Percentiles rank a stretch among this genome's conserved stretches.
Conservation (phyloP, 2,888 invertebrate species). For the Operophtera brumata region DNA sequence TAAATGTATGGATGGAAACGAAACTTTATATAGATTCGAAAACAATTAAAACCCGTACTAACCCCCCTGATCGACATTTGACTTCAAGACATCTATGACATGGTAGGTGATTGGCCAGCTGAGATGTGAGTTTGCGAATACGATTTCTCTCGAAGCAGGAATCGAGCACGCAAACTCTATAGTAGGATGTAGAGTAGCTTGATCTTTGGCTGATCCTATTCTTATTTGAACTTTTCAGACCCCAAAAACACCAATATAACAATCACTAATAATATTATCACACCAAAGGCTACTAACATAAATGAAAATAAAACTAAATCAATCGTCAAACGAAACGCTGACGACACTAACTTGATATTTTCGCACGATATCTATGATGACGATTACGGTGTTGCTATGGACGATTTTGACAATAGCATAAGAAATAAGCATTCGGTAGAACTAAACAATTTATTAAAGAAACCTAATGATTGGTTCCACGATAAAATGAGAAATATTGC, state of each 20-base stretch:
- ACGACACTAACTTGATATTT: conserved; percentile 49
- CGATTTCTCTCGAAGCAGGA: too few species aligned
- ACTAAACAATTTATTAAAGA: conserved; percentile 43
- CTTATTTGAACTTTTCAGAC: conserved; percentile 15
- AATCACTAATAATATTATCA: neutral
- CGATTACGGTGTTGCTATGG: conserved; percentile 59
- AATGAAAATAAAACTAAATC: conserved; percentile 22
- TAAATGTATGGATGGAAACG: too few species aligned
- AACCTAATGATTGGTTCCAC: conserved; percentile 58
- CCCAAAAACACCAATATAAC: neutral
- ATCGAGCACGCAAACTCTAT: too few species aligned
- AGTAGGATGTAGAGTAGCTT: too few species aligned
- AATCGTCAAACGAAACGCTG: conserved; percentile 55
- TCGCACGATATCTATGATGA: conserved; percentile 72
- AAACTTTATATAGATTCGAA: too few species aligned
- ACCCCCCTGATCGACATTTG: too few species aligned
- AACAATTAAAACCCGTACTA: too few species aligned
- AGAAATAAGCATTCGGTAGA: conserved; percentile 42
- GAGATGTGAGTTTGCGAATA: too few species aligned
- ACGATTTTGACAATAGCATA: conserved; percentile 43
- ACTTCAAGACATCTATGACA: too few species aligned
- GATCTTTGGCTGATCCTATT: too few species aligned
- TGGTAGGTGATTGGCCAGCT: too few species aligned
- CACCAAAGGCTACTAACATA: conserved; percentile 1
- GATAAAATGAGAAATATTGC: conserved; percentile 50